Evolutionary conservation across 2,113 vertebrate genomes (phyloP), one percentile per base, ranked within the genome.

Genomic region (Protomyctophum bolini): DNA sequence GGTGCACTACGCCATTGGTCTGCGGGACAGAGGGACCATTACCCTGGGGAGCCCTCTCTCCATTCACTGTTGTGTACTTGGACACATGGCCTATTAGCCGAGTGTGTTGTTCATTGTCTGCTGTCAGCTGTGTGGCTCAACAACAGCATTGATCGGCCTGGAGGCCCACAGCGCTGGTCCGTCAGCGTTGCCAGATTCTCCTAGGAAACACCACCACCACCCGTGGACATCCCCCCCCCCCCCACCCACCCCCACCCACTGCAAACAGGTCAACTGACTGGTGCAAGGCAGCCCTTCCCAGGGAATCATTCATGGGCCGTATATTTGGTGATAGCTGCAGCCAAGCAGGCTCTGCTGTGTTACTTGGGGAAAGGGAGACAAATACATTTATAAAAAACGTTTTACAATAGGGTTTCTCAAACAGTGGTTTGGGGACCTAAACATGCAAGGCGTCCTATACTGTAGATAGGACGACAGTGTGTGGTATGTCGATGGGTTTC

Each of bases 81-180:
- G 80, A 85, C 76, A 80, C 79, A 83, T 70, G 76, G 81, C 76
- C 74, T 64, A 81, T 86, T 86, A 86, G 73, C 80, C 78, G 70
- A 85, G 84, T 85, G 78, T 85, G 86, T 83, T 86, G 80, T 81
- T 86, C 80, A 81, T 88, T 83, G 78, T 83, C 71, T 56, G 76
- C 76, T 70, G 76, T 90, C 82, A 83, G 86, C 79, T 86, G 81
- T 76, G 86, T 63, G 76, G 58, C 70, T 87, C 75, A 80, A 83
- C 68, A 77, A 67, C 81, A 72, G 75, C 77, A 67, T 33, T 78
- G 86, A 87, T 85, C 67, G 75, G 70, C 70, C 67, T 11, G 72
- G 83, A 84, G 77, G 78, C 83, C 81, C 68, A 48, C 68, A 48
- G 70, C 68, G 76, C 76, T 81, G 77, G 74, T 69, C 69, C 52